Evolutionary conservation across 2,113 vertebrate species (phyloP).

Genomic region (Toxostoma redivivum): DNA sequence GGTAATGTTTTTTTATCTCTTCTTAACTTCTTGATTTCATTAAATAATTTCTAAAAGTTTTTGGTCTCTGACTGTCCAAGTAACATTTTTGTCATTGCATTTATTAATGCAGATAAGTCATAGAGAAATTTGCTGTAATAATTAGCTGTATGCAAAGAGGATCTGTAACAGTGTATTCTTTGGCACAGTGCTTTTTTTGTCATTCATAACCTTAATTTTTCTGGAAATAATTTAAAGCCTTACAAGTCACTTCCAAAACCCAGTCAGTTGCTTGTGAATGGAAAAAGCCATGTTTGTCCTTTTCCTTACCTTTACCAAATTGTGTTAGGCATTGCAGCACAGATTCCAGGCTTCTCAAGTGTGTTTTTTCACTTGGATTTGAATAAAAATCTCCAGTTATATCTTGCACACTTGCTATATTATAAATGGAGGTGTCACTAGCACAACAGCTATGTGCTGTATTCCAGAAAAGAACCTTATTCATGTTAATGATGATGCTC

Average conservation of each 20-base stretch:
- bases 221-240: slow-evolving; percentile 29
- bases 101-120: background rate
- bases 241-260: background rate
- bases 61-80: background rate
- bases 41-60: background rate
- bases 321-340: background rate
- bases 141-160: background rate
- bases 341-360: background rate
- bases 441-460: background rate
- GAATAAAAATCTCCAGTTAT: background rate
- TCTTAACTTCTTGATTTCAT: background rate
- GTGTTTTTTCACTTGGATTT: background rate
- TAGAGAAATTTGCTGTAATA: background rate
- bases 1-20: background rate
- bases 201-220: background rate
- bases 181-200: background rate
- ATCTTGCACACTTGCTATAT: background rate
- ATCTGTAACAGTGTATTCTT: slow-evolving; percentile 7
- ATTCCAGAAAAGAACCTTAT: background rate
- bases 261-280: background rate
- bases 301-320: background rate
- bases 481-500: background rate
- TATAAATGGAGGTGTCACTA: background rate
- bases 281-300: background rate
- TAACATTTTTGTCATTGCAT: background rate